These are phyloP conservation scores for Emydocephalus ijimae DNA, from an alignment of 2,113 vertebrate species.

Conservation along the genomic window DNA sequence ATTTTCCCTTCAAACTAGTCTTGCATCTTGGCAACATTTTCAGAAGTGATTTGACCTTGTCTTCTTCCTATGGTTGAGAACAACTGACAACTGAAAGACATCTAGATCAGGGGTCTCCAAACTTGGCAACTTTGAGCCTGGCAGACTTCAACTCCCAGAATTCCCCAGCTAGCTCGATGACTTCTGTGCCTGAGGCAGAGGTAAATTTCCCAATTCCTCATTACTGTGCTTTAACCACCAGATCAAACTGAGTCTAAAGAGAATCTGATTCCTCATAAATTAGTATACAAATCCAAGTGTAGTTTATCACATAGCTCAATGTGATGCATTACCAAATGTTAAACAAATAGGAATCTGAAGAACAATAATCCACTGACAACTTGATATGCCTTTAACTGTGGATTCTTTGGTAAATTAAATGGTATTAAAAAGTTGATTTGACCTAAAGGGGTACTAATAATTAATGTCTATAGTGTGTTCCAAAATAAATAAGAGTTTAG, in stretches of 20 bases:
- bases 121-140: no score
- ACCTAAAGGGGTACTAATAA: not conserved
- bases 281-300: not conserved
- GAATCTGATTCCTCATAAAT: not conserved
- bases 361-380: not conserved
- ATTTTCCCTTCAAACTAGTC: not conserved
- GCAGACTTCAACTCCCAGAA: no score
- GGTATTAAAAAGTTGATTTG: not conserved
- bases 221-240: not conserved
- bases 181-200: not conserved
- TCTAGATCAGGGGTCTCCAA: not conserved
- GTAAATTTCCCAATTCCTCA: not conserved
- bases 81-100: not conserved
- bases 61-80: not conserved
- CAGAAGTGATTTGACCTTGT: not conserved
- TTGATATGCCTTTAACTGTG: not conserved
- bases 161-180: not conserved
- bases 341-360: not conserved
- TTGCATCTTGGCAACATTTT: not conserved
- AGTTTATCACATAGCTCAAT: not conserved
- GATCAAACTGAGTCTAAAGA: not conserved
- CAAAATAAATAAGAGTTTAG: slow-evolving; percentile 11
- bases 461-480: not conserved
- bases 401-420: not conserved
- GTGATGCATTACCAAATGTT: not conserved